A percentile compares a stretch with the other conserved stretches of the same genome.
Conservation (phyloP, 2,888 invertebrate species). For the Tanypteryx hageni region DNA sequence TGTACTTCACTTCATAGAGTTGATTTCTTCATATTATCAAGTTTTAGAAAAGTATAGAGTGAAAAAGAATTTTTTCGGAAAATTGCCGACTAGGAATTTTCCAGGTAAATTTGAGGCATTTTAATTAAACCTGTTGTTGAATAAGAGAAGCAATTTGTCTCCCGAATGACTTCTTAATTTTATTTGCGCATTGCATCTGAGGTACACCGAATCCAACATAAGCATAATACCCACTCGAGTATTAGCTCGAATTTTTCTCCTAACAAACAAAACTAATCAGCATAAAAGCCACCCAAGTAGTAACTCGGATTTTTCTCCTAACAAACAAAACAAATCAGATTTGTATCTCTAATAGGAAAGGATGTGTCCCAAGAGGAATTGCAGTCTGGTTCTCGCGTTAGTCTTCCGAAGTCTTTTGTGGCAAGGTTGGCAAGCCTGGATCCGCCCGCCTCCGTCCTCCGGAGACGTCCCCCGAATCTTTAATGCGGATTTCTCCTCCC, state of each 20-base stretch:
- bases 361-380: neutral
- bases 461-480: conserved; percentile 59
- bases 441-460: conserved; percentile 26
- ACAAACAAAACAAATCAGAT: conserved; percentile 33
- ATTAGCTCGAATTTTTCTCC: conserved; percentile 9
- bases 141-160: no score
- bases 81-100: no score
- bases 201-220: neutral
- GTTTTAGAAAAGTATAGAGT: no score
- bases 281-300: neutral
- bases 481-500: conserved; percentile 61
- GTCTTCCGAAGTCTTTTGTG: neutral
- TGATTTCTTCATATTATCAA: no score
- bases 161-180: no score
- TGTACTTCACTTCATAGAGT: no score
- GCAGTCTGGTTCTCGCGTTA: no score
- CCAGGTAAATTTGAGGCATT: no score
- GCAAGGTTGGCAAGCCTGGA: conserved; percentile 34
- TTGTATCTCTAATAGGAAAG: neutral
- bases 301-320: neutral
- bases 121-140: no score
- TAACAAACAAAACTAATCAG: conserved; percentile 23
- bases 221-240: neutral
- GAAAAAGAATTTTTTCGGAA: no score
- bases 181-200: neutral